Conservation (phyloP, 1,140 invertebrate genomes). For the Tetramorium parvispinum region DNA sequence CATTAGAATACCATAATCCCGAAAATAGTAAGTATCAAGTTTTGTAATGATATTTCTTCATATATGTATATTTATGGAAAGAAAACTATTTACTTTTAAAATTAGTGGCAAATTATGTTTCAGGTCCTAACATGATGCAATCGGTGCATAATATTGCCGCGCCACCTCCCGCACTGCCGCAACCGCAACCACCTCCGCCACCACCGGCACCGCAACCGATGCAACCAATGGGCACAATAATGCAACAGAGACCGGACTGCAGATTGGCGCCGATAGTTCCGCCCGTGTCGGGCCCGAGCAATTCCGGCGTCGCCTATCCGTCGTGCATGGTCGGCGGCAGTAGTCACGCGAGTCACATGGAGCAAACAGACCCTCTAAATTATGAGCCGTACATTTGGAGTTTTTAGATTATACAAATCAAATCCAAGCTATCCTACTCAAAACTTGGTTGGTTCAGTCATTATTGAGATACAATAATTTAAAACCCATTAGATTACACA, state of each 20-base stretch:
- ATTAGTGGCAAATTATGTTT: constrained; percentile 76
- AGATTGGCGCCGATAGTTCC: constrained; percentile 77
- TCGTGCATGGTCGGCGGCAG: constrained; percentile 82
- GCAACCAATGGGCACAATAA: constrained; percentile 78
- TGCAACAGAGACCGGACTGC: constrained; percentile 81
- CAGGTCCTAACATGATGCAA: constrained; percentile 77
- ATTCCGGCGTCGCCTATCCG: constrained; percentile 76
- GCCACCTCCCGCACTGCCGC: constrained; percentile 63
- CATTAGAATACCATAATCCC: constrained; percentile 77
- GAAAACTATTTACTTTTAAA: constrained; percentile 46
- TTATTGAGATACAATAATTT: too few relatives aligned
- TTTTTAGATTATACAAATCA: constrained; percentile 73
- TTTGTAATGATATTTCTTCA: background rate
- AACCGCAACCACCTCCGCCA: constrained; percentile 65
- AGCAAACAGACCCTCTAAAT: constrained; percentile 82
- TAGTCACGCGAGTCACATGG: constrained; percentile 80
- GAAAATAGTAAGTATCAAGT: constrained; percentile 63
- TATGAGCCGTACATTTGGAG: constrained; percentile 85
- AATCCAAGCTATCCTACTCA: too few relatives aligned
- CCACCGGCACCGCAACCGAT: constrained; percentile 69
- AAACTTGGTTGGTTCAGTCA: too few relatives aligned
- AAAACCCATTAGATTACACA: too few relatives aligned
- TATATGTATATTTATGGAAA: background rate
- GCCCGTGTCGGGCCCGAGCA: constrained; percentile 74
- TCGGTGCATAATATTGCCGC: constrained; percentile 75